Percentiles rank a stretch among this genome's conserved stretches.
phyloP scores from a whole-genome alignment of 2,888 invertebrate species.

The Epirrita christyi region DNA sequence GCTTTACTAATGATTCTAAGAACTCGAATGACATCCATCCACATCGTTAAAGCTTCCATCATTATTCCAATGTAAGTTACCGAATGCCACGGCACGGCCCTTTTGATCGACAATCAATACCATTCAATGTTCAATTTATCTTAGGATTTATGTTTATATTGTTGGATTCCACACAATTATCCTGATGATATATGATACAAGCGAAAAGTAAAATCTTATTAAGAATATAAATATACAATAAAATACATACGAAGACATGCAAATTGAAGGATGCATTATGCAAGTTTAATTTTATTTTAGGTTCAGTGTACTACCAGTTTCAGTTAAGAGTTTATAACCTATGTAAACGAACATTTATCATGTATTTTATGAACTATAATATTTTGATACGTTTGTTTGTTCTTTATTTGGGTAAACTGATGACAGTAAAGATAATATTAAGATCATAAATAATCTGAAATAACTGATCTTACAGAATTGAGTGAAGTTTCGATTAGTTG shows the following conservation, averaged over 20 bases:
- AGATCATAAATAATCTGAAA: background rate
- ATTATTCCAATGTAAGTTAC: constrained; percentile 60
- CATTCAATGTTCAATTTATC: constrained; percentile 67
- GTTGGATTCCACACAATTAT: constrained; percentile 67
- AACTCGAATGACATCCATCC: constrained; percentile 56
- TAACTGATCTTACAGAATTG: background rate
- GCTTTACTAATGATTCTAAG: constrained; percentile 48
- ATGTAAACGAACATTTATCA: no score
- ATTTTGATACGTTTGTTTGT: no score
- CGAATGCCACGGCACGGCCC: constrained; percentile 60
- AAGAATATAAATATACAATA: constrained; percentile 6
- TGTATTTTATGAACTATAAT: no score
- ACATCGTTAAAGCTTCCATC: constrained; percentile 62
- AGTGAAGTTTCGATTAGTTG: constrained; percentile 18
- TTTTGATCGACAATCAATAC: constrained; percentile 75
- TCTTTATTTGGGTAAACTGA: background rate
- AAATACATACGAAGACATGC: background rate
- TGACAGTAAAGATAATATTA: background rate
- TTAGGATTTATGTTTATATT: constrained; percentile 71
- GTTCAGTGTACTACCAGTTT: no score
- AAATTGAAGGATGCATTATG: no score
- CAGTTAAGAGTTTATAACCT: no score
- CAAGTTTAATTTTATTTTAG: no score
- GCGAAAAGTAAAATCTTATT: constrained; percentile 31
- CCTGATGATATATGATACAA: constrained; percentile 51